Evolutionary conservation across 2,888 invertebrate species (phyloP).

Genomic region (Hyposoter didymator): DNA sequence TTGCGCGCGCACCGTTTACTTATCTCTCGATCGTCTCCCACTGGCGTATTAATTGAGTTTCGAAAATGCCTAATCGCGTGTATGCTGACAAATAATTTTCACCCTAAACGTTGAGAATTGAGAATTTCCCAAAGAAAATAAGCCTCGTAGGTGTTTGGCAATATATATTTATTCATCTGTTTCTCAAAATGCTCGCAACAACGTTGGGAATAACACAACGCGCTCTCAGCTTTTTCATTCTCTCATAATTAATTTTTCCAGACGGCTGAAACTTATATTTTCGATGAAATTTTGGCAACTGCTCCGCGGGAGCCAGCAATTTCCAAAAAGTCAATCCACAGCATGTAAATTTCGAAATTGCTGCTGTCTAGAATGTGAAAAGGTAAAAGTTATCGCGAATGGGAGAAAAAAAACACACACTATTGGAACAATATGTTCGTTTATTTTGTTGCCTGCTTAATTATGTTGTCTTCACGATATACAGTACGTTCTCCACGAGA

Average conservation of each 20-base stretch:
- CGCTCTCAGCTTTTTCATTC: not conserved
- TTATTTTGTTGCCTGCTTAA: slow-evolving; percentile 41
- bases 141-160: not conserved
- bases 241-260: not conserved
- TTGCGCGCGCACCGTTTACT: slow-evolving; percentile 8
- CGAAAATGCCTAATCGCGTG: not conserved
- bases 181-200: not conserved
- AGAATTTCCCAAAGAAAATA: not conserved
- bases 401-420: not conserved
- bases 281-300: too few species aligned
- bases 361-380: not conserved
- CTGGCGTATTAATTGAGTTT: not conserved
- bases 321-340: not conserved
- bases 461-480: slow-evolving; percentile 47
- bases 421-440: slow-evolving; percentile 36
- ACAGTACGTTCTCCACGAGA: slow-evolving; percentile 52
- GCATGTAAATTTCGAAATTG: not conserved
- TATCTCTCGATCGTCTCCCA: not conserved
- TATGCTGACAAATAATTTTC: not conserved
- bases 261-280: too few species aligned
- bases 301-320: not conserved
- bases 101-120: not conserved
- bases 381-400: not conserved
- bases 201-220: not conserved
- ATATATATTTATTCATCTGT: not conserved